Percentiles rank a stretch among this genome's conserved stretches.
Conservation (phyloP, 2,888 invertebrate genomes). For the Hermodice carunculata region DNA sequence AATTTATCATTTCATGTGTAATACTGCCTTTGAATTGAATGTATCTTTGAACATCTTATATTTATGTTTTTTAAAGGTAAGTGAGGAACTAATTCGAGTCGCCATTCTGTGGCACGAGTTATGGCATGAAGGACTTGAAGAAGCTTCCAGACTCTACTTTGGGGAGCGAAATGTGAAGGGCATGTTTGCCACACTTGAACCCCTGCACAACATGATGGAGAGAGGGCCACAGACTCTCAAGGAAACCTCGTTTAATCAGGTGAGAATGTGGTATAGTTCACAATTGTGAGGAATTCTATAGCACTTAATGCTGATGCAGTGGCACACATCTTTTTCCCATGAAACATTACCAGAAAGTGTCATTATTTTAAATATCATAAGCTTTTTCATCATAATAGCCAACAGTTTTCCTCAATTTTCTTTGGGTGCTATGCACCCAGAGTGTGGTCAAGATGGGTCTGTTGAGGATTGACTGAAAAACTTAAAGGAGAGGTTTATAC, state of each 20-base stretch:
- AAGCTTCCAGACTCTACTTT: slow-evolving; percentile 93
- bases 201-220: slow-evolving; percentile 93
- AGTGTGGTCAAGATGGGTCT: no score
- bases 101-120: slow-evolving; percentile 99
- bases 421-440: no score
- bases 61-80: no score
- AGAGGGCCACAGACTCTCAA: slow-evolving; percentile 95
- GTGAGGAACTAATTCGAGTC: slow-evolving; percentile 96
- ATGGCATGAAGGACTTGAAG: slow-evolving; percentile 95
- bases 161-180: slow-evolving; percentile 94
- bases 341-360: background rate
- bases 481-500: no score
- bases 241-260: slow-evolving; percentile 95
- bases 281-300: background rate
- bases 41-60: no score
- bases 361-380: no score
- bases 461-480: no score
- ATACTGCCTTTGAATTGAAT: background rate
- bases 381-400: no score
- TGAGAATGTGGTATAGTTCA: slow-evolving; percentile 39
- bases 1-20: background rate
- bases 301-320: background rate
- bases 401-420: no score
- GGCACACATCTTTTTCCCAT: background rate
- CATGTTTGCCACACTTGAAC: slow-evolving; percentile 96